Percentiles rank a stretch among this genome's conserved stretches.
These are phyloP conservation scores for Zaprionus kolodkinae DNA, from an alignment of 1,140 invertebrate genomes.

Conservation along the genomic window DNA sequence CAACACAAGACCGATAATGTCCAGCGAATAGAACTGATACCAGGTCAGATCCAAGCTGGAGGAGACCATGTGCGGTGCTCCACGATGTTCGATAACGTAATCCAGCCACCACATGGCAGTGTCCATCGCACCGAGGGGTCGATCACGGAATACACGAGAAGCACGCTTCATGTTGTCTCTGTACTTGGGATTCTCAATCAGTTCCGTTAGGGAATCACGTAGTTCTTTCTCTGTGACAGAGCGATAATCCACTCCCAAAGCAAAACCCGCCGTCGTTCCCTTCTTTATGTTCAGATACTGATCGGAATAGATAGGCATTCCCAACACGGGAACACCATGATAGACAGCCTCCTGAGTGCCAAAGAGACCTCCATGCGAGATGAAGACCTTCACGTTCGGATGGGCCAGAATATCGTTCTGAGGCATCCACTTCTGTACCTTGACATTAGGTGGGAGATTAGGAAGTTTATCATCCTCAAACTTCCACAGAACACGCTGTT, in stretches of 20 bases:
- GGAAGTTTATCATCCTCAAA: conserved; percentile 85
- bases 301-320: conserved; percentile 86
- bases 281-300: conserved; percentile 83
- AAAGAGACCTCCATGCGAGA: conserved; percentile 87
- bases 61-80: conserved; percentile 85
- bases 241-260: conserved; percentile 51
- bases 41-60: conserved; percentile 86
- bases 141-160: conserved; percentile 85
- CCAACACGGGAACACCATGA: conserved; percentile 86
- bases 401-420: conserved; percentile 87
- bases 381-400: conserved; percentile 86
- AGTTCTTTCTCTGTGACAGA: conserved; percentile 74
- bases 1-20: conserved; percentile 81
- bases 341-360: conserved; percentile 87
- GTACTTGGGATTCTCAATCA: conserved; percentile 84
- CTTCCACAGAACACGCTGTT: conserved; percentile 87
- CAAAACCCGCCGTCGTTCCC: conserved; percentile 62
- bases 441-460: conserved; percentile 86
- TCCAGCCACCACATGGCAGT: conserved; percentile 87
- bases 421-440: conserved; percentile 87
- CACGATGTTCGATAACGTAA: conserved; percentile 87
- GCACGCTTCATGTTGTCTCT: conserved; percentile 79
- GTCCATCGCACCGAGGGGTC: conserved; percentile 85
- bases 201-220: conserved; percentile 75
- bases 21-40: conserved; percentile 87